Evolutionary conservation across 2,113 vertebrate genomes (phyloP), one percentile per base, ranked within the genome.

Genomic region (Rhagologus leucostigma): DNA sequence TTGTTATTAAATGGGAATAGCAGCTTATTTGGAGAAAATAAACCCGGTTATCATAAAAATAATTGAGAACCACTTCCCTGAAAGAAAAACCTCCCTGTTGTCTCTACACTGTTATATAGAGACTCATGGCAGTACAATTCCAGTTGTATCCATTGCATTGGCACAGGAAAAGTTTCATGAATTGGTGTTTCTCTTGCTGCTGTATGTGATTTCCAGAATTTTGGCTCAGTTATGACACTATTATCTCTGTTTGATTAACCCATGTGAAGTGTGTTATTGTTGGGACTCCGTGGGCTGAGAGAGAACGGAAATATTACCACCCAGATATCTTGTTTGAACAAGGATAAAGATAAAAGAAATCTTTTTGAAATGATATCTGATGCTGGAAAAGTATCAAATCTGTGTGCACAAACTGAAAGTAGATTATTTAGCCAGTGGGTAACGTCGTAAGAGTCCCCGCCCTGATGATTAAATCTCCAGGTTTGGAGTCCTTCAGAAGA

Each of bases 321-420:
- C 59, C 60, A 91, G 91, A 55, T 33, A 77, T 75, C 86, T 93
- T 96, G 90, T 95, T 96, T 96, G 81, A 96, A 95, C 90, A 96
- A 90, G 41, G 95, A 52, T 46, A 47, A 93, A 85, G 92, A 96
- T 96, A 92, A 92, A 95, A 96, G 90, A 88, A 91, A 86, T 33
- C 73, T 89, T 77, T 95, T 19, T 53, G 42, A 67, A 89, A 74
- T 69, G 30, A 16, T 94, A 95, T 92, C 93, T 91, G 73, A 47
- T 75, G 68, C 50, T 93, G 94, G 88, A 97, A 91, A 93, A 67
- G 41, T 52, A 46, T 87, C 95, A 90, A 73, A 80, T 75, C 57
- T 90, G 24, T 57, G 83, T 79, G 52, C 4, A 5, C 65, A 67
- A 80, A 71, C 89, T 85, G 47, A 79, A 95, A 92, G 85, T 49